Base-by-base conservation (phyloP, 2,113 vertebrate species). In the Sinocyclocheilus rhinocerous region DNA sequence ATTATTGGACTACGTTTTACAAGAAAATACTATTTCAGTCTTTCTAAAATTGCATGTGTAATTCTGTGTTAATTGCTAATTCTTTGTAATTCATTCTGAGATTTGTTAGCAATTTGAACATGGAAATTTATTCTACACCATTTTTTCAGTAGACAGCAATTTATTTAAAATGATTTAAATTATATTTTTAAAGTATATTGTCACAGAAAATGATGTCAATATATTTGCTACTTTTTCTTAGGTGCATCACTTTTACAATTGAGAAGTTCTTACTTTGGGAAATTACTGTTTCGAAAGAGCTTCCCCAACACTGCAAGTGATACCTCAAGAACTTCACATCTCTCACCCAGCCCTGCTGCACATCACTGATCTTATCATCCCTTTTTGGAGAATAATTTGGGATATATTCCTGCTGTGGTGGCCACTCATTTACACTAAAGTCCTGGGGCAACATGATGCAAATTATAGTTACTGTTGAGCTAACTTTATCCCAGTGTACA, bases 361-460 rank as follows among this genome's bases (percentile, higher is more conserved):
- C 3, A 52, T 69, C 42, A 82, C 42, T 52, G 10, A 69, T 15
- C 7, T 20, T 48, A 26, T 67, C 36, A 26, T 48, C 22, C 39
- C 15, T 77, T 90, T 91, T 83, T 84, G 57, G 86, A 81, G 90
- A 89, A 93, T 93, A 92, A 93, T 85, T 89, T 61, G 67, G n/a
- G 81, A 81, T 84, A 84, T 75, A 36, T 90, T 72, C 39, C 86
- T 88, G 81, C 86, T 33, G 87, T 86, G 88, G 76, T 87, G 88
- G 85, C 87, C 85, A 83, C 84, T 93, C 84, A 86, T 89, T 90
- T 87, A 81, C 83, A 78, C 86, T n/a, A 55, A 87, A 36, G 70
- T 81, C 90, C 87, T 61, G 55, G 83, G 87, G 88, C 57, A 82
- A 73, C 52, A 63, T 18, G 81, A 89, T 86, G 77, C 85, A 91